Conservation (phyloP, 2,797 vertebrate species). For the Erithacus rubecula region DNA sequence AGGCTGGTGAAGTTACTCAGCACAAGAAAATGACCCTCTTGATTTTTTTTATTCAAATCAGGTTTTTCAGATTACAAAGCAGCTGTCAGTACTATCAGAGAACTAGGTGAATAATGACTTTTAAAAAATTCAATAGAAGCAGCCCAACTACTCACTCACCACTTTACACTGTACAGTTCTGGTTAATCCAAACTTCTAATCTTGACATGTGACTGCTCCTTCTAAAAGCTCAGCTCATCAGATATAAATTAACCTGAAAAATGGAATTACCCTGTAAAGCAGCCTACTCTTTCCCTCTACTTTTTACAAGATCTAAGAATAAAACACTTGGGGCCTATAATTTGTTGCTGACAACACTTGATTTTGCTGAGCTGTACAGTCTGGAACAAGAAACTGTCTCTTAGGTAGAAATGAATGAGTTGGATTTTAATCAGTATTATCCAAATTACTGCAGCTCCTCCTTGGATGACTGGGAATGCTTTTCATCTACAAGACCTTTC, state of each 20-base stretch:
- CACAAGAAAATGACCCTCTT: not conserved
- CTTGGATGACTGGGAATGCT: accelerated
- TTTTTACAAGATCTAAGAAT: not conserved
- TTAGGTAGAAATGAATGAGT: no score
- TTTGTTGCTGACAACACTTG: not conserved
- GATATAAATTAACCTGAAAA: not conserved
- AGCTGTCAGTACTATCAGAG: not conserved
- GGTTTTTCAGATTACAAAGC: not conserved
- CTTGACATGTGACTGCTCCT: not conserved
- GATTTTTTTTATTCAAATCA: not conserved
- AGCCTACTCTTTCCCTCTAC: not conserved
- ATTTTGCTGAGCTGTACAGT: not conserved
- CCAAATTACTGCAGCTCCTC: not conserved
- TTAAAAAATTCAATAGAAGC: not conserved
- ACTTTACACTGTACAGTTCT: not conserved
- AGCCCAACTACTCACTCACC: not conserved
- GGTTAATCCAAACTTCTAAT: not conserved
- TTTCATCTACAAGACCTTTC: not conserved
- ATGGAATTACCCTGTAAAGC: not conserved
- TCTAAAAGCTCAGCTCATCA: not conserved
- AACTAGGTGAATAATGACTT: not conserved
- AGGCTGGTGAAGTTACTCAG: not conserved
- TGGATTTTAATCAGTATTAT: not conserved
- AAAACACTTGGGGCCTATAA: not conserved
- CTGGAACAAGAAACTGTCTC: not conserved